Percentiles rank a stretch among this genome's conserved stretches.
Evolutionary conservation across 2,797 vertebrate species (phyloP).

Genomic region (Spatula versicolor): DNA sequence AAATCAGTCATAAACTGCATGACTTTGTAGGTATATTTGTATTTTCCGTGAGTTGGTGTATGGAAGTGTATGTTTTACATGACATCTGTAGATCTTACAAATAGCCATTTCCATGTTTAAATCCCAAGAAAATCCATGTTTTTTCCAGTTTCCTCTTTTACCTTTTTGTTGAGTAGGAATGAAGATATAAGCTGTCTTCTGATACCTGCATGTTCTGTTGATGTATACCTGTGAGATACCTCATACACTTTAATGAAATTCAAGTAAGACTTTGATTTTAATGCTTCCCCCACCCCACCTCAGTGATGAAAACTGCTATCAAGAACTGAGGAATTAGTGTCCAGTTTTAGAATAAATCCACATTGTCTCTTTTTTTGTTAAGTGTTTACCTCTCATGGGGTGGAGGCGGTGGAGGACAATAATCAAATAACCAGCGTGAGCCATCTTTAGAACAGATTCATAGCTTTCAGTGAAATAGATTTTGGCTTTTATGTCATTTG

Average conservation of each 20-base stretch:
- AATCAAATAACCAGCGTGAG: not conserved
- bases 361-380: not conserved
- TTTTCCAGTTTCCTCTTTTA: not conserved
- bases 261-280: not conserved
- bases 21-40: not conserved
- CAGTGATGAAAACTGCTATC: not conserved
- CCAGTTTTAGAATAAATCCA: not conserved
- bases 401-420: not conserved
- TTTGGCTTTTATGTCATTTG: not conserved
- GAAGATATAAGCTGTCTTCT: not conserved
- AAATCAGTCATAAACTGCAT: not conserved
- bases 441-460: not conserved
- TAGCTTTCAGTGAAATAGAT: not conserved
- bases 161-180: not conserved
- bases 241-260: not conserved
- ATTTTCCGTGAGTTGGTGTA: not conserved
- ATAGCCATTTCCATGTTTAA: not conserved
- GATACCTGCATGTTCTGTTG: not conserved
- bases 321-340: not conserved
- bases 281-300: not conserved
- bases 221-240: not conserved
- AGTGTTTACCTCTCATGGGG: not conserved
- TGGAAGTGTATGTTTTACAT: not conserved
- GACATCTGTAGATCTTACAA: not conserved
- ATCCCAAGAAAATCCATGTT: not conserved